These are phyloP conservation scores for Leptura quadrifasciata DNA, from an alignment of 2,888 invertebrate species.

Conservation along the genomic window DNA sequence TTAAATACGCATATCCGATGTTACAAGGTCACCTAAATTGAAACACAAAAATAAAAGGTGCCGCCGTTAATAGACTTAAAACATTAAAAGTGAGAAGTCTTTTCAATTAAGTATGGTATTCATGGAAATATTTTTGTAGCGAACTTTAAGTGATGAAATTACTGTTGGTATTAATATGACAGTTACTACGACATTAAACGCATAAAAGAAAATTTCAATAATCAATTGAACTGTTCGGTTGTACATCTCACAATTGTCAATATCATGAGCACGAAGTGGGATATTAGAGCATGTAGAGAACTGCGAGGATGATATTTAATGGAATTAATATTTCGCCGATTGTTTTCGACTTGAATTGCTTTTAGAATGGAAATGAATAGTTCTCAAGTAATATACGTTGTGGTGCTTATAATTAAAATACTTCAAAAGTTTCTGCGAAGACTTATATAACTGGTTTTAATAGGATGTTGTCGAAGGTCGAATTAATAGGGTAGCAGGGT, in stretches of 20 bases:
- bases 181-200: background rate
- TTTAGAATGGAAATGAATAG: background rate
- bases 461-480: too few relatives aligned
- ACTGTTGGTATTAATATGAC: background rate
- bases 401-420: background rate
- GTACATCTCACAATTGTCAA: constrained; percentile 10
- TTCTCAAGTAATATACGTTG: background rate
- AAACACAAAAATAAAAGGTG: too few relatives aligned
- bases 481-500: too few relatives aligned
- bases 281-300: constrained; percentile 10
- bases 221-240: constrained; percentile 15
- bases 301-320: background rate
- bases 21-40: too few relatives aligned
- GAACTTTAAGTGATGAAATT: too few relatives aligned
- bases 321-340: background rate
- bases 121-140: too few relatives aligned
- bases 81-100: too few relatives aligned
- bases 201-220: constrained; percentile 16
- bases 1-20: too few relatives aligned
- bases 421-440: background rate
- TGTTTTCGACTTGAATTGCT: background rate
- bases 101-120: too few relatives aligned
- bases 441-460: background rate
- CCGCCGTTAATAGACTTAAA: too few relatives aligned
- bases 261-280: background rate